Conservation (phyloP, 2,113 vertebrate species). For the Holacanthus passer region DNA sequence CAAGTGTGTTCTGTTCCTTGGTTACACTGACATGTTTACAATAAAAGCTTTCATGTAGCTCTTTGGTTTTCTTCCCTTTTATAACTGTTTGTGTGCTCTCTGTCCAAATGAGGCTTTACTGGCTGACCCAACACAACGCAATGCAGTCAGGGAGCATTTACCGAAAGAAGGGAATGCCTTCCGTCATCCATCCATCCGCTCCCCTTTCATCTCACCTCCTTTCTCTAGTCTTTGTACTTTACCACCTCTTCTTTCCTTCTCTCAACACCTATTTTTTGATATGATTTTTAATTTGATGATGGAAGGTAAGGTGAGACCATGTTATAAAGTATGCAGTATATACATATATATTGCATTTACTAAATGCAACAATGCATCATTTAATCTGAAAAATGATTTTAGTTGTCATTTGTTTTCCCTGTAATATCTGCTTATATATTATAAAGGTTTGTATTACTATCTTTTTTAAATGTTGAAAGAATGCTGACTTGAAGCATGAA, state of each 20-base stretch:
- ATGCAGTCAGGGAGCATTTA: neutral
- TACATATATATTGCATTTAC: neutral
- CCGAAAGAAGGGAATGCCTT: neutral
- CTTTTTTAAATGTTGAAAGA: neutral
- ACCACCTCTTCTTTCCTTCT: neutral
- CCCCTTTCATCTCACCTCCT: neutral
- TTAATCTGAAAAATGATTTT: neutral
- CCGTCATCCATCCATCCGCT: neutral
- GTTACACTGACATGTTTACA: conserved; percentile 38
- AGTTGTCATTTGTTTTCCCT: neutral
- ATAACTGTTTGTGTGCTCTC: conserved; percentile 19
- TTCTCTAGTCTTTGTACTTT: neutral
- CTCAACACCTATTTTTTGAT: neutral
- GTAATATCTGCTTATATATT: neutral
- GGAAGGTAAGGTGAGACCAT: too few species aligned
- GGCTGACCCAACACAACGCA: conserved; percentile 2
- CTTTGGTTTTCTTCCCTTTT: neutral
- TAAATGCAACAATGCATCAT: too few species aligned
- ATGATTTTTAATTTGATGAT: too few species aligned
- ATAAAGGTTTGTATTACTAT: neutral
- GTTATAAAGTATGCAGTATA: too few species aligned
- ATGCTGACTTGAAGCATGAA: neutral
- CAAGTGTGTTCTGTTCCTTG: neutral
- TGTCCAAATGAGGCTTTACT: conserved; percentile 10
- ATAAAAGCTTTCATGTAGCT: conserved; percentile 1